These are phyloP conservation scores for Crotalus horridus DNA, from an alignment of 2,113 vertebrate genomes.

Conservation along the genomic window DNA sequence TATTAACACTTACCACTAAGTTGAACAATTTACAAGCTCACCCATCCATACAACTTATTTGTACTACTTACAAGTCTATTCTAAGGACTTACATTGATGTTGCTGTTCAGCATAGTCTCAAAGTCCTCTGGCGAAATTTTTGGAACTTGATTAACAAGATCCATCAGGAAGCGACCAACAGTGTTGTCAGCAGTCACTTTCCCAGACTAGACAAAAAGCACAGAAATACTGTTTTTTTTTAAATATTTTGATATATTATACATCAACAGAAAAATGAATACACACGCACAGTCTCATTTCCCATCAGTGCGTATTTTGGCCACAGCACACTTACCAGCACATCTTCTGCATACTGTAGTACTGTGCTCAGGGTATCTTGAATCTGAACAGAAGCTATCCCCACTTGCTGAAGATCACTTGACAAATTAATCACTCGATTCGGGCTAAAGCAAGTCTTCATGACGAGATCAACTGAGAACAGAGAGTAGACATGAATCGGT, in stretches of 20 bases:
- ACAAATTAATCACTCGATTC: slow-evolving; percentile 86
- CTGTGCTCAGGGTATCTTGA: slow-evolving; percentile 89
- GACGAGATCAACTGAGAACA: slow-evolving; percentile 85
- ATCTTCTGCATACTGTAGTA: slow-evolving; percentile 91
- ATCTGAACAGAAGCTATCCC: slow-evolving; percentile 81
- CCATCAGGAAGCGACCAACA: slow-evolving; percentile 93
- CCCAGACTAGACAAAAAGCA: slow-evolving; percentile 78
- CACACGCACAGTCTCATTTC: not conserved
- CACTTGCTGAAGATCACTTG: slow-evolving; percentile 95
- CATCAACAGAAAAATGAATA: not conserved
- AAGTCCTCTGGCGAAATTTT: slow-evolving; percentile 95
- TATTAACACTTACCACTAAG: not conserved
- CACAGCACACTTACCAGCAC: slow-evolving; percentile 83
- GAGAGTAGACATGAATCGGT: not conserved
- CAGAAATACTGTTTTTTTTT: not conserved
- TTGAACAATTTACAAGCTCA: not conserved
- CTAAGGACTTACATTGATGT: slow-evolving; percentile 88
- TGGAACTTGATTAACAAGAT: slow-evolving; percentile 96
- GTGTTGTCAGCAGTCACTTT: slow-evolving; percentile 94
- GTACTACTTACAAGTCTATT: not conserved
- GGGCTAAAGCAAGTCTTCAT: slow-evolving; percentile 87
- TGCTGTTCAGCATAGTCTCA: slow-evolving; percentile 98
- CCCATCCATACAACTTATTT: not conserved
- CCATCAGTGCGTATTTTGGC: not conserved
- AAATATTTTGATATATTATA: not conserved